phyloP scores from a whole-genome alignment of 2,113 vertebrate species.

The Opisthocomus hoazin region DNA sequence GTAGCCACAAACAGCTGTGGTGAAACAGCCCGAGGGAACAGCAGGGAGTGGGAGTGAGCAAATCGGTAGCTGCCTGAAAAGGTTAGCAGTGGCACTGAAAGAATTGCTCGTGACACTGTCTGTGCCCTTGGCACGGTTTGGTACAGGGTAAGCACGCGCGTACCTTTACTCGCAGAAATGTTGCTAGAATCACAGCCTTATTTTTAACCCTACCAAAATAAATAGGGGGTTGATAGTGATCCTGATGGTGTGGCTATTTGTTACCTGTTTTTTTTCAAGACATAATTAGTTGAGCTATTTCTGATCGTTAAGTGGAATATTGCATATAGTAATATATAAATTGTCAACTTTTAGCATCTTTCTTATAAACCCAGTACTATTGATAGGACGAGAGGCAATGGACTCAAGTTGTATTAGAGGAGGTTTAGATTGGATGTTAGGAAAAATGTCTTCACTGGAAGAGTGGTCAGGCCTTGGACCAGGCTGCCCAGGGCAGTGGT shows the following conservation, averaged over 20 bases:
- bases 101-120: neutral
- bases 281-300: neutral
- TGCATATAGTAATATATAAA: neutral
- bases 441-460: too few relatives aligned
- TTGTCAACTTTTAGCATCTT: neutral
- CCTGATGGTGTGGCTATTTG: neutral
- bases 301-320: neutral
- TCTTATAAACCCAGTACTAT: neutral
- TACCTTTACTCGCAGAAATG: neutral
- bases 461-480: too few relatives aligned
- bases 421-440: too few relatives aligned
- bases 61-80: neutral
- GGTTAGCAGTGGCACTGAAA: neutral
- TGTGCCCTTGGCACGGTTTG: neutral
- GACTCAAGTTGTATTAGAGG: too few relatives aligned
- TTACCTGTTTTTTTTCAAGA: neutral
- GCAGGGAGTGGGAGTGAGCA: neutral
- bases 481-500: too few relatives aligned
- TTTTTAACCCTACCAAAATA: neutral
- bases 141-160: fast-evolving
- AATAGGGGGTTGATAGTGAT: neutral
- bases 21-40: neutral
- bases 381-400: too few relatives aligned
- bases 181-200: neutral
- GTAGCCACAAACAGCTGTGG: neutral